Percentiles rank a stretch among this genome's conserved stretches.
phyloP scores from a whole-genome alignment of 2,888 invertebrate species.

The Diaprepes abbreviatus region DNA sequence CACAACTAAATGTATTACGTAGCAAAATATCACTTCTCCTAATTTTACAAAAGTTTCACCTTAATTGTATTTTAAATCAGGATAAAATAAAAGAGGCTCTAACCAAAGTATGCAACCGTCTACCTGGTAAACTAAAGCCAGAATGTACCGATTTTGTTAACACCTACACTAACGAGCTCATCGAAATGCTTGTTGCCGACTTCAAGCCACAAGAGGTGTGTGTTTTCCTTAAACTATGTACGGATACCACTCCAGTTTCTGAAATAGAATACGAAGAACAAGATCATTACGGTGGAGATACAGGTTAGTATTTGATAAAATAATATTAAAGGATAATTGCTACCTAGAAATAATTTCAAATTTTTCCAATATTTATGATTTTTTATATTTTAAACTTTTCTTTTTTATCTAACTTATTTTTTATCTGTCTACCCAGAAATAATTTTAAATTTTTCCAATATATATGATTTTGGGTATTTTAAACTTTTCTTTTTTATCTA shows the following conservation, averaged over 20 bases:
- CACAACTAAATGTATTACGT: no score
- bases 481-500: no score
- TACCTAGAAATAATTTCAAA: no score
- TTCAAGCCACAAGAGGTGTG: slow-evolving; percentile 84
- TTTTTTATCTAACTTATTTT: no score
- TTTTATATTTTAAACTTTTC: no score
- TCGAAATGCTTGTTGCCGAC: slow-evolving; percentile 84
- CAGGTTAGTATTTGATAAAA: slow-evolving; percentile 53
- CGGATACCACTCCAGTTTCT: slow-evolving; percentile 64
- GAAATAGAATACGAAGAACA: background rate
- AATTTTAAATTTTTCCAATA: no score
- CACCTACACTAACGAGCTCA: slow-evolving; percentile 80
- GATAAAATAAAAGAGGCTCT: slow-evolving; percentile 78
- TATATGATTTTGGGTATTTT: no score
- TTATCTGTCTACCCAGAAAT: no score
- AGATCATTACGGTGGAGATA: slow-evolving; percentile 54
- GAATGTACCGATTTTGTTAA: slow-evolving; percentile 85
- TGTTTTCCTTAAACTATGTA: slow-evolving; percentile 81
- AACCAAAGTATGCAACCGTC: slow-evolving; percentile 77
- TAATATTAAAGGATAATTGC: no score
- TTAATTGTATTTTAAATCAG: slow-evolving; percentile 66
- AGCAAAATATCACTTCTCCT: no score
- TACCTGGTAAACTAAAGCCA: slow-evolving; percentile 74
- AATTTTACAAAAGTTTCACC: background rate
- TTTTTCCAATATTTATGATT: no score